These are phyloP conservation scores for Ricordea florida DNA, from an alignment of 92 coral and sea anemone genomes.

Conservation along the genomic window DNA sequence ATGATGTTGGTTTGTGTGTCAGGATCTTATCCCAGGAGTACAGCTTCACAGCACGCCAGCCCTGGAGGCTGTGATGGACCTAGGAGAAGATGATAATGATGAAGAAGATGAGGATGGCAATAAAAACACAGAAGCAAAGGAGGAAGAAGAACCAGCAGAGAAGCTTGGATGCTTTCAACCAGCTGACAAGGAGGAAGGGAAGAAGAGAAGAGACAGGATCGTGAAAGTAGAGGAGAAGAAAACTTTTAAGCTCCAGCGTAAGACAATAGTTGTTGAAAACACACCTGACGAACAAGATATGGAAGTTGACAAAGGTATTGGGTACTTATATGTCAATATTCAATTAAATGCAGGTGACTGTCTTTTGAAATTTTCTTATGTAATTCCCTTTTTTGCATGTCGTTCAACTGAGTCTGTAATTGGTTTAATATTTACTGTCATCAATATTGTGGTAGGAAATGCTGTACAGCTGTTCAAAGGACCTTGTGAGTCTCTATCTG, in stretches of 20 bases:
- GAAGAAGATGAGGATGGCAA: slow-evolving; percentile 74
- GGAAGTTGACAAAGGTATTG: slow-evolving; percentile 75
- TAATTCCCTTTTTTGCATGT: not conserved
- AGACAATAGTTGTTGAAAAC: slow-evolving; percentile 25
- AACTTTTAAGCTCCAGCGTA: slow-evolving; percentile 74
- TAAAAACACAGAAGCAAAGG: slow-evolving; percentile 53
- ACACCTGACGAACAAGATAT: slow-evolving; percentile 46
- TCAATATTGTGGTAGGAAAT: too few species aligned
- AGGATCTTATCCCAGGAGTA: slow-evolving; percentile 96
- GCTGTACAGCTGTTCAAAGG: too few species aligned
- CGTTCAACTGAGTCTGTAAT: not conserved
- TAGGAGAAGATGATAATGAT: slow-evolving; percentile 90
- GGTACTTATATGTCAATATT: not conserved
- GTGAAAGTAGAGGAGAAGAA: slow-evolving; percentile 86
- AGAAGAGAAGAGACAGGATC: slow-evolving; percentile 70
- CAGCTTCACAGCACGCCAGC: slow-evolving; percentile 95
- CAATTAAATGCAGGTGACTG: not conserved
- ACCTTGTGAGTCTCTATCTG: not conserved
- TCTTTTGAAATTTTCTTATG: not conserved
- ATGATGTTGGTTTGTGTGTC: not conserved
- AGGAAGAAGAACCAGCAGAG: slow-evolving; percentile 44
- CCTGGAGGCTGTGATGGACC: slow-evolving; percentile 95
- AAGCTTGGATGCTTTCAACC: slow-evolving; percentile 10
- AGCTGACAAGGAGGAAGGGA: slow-evolving; percentile 45
- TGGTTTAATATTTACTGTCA: not conserved